Evolutionary conservation across 92 coral and sea anemone species (phyloP), one percentile per base, ranked within the genome.

Genomic region (Virgularia gustaviana): DNA sequence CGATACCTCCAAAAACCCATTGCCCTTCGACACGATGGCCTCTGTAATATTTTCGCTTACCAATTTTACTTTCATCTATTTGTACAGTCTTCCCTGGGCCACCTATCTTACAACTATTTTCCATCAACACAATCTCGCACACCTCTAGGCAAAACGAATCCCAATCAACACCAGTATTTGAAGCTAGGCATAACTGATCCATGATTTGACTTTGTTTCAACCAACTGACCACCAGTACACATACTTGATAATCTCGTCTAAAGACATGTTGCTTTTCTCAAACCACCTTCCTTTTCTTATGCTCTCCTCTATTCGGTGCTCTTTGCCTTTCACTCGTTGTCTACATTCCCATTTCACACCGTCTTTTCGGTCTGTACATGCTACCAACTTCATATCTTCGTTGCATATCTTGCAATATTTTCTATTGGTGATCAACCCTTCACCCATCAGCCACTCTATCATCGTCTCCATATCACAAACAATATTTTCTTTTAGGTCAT

Each of bases 111-210:
- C 35, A 45, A 20, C 55, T 71, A 24, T 29, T n/a, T 24, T 25
- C 12, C n/a, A 47, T 27, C 1, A 71, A 15, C 0, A 63, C 9
- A 0, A 29, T 24, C n/a, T 52, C 67, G 37, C 77, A 71, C n/a
- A 71, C 41, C 24, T 71, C 77, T 3, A 62, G 8, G 22, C 77
- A 71, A 30, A 70, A 70, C 28, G 7, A 42, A 30, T 24, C 29
- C 79, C 58, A 62, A 35, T 74, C 41, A 8, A 74, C 74, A 20
- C 42, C 80, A 19, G 80, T 75, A 51, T 63, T 63, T 35, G 75
- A n/a, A 15, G 42, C 37, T 16, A 75, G 22, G 18, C 70, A 28
- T 33, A 73, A 36, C 47, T 73, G 73, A 9, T 7, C 47, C 13
- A 31, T 73, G 24, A 73, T 58, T 56, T 73, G 71, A 28, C 34